Conservation (phyloP, 2,888 invertebrate species). For the Stenolophus ochropezus region DNA sequence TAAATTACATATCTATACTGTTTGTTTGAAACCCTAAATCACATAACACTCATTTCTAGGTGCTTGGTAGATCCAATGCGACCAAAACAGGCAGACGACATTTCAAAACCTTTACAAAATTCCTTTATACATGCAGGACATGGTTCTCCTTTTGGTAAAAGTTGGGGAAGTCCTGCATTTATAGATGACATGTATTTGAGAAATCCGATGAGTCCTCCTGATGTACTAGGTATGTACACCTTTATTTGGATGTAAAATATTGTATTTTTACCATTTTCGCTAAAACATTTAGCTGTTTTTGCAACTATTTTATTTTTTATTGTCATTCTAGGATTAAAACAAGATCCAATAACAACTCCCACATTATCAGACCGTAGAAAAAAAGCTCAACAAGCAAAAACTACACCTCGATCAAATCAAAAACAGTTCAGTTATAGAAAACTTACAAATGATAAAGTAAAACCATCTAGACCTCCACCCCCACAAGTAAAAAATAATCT, state of each 20-base stretch:
- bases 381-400: conserved; percentile 51
- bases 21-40: neutral
- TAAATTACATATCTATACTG: too few species aligned
- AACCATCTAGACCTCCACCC: conserved; percentile 73
- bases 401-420: conserved; percentile 65
- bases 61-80: conserved; percentile 83
- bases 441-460: conserved; percentile 76
- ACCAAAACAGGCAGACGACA: conserved; percentile 81
- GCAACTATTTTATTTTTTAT: neutral
- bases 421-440: conserved; percentile 91
- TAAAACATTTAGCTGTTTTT: neutral
- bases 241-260: too few species aligned
- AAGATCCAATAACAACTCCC: conserved; percentile 68
- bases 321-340: conserved; percentile 68
- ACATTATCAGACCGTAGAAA: conserved; percentile 71
- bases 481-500: conserved; percentile 64
- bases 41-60: conserved; percentile 65
- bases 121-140: conserved; percentile 90
- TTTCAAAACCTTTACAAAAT: conserved; percentile 86
- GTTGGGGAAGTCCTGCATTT: conserved; percentile 88
- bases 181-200: conserved; percentile 87
- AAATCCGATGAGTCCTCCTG: conserved; percentile 85
- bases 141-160: conserved; percentile 83
- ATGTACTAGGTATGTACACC: conserved; percentile 72
- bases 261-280: too few species aligned